phyloP scores from a whole-genome alignment of 2,888 invertebrate genomes.

The Candidula unifasciata region DNA sequence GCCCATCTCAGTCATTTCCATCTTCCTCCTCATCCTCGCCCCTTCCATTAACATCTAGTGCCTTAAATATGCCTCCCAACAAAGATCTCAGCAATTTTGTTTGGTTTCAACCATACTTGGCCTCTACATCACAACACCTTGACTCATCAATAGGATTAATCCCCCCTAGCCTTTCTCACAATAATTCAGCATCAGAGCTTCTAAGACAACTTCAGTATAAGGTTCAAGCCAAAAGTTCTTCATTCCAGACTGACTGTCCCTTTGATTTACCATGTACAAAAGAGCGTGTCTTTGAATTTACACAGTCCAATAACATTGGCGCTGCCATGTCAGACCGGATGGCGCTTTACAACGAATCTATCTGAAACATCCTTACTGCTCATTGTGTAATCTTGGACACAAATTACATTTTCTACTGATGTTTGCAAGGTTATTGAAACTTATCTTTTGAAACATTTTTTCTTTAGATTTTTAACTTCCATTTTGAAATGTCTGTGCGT shows the following conservation, averaged over 20 bases:
- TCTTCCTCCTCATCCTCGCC: constrained; percentile 42
- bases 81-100: constrained; percentile 47
- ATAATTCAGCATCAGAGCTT: constrained; percentile 76
- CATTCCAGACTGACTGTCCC: constrained; percentile 53
- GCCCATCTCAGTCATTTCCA: constrained; percentile 34
- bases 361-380: constrained; percentile 1
- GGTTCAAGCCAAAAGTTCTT: constrained; percentile 72
- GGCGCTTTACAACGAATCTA: constrained; percentile 53
- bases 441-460: constrained; percentile 12
- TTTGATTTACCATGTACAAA: constrained; percentile 52
- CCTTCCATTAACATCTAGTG: constrained; percentile 35
- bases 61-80: constrained; percentile 51
- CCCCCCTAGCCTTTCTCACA: constrained; percentile 69
- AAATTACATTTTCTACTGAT: neutral
- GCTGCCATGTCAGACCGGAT: constrained; percentile 52
- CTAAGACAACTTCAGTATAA: constrained; percentile 76
- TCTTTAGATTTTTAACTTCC: constrained; percentile 3
- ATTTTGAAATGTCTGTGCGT: neutral
- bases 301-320: constrained; percentile 49
- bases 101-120: constrained; percentile 68
- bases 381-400: constrained; percentile 18
- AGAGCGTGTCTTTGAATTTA: constrained; percentile 47
- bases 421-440: neutral
- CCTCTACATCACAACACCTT: constrained; percentile 57
- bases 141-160: constrained; percentile 62